phyloP scores from a whole-genome alignment of 2,797 vertebrate genomes.

The Tapera naevia region DNA sequence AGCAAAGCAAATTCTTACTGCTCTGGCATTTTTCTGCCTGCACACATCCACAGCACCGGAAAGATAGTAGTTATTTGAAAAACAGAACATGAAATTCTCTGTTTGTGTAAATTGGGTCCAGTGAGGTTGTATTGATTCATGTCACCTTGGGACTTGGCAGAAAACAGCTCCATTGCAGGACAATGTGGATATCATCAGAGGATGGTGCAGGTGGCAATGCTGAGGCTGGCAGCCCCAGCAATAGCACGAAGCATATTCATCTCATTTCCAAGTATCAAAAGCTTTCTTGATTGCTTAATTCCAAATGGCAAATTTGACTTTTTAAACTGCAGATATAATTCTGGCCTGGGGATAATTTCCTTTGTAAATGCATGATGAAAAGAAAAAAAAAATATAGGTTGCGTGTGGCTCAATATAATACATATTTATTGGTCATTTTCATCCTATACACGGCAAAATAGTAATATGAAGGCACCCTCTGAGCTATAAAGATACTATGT shows the following conservation, averaged over 20 bases:
- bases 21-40: not conserved
- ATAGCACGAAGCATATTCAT: not conserved
- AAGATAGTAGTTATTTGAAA: not conserved
- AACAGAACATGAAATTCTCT: not conserved
- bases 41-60: fast-evolving
- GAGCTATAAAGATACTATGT: not conserved
- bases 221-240: not conserved
- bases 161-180: not conserved
- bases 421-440: constrained; percentile 42
- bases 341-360: not conserved
- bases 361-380: not conserved
- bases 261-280: not conserved
- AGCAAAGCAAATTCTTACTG: not conserved
- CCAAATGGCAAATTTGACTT: not conserved
- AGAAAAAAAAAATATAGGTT: not conserved
- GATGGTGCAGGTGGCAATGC: not conserved
- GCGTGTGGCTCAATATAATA: not conserved
- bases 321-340: not conserved
- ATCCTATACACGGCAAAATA: not conserved
- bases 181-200: not conserved
- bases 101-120: not conserved
- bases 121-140: not conserved
- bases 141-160: not conserved
- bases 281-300: not conserved
- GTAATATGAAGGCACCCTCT: not conserved